Percentiles rank a stretch among this genome's conserved stretches.
Evolutionary conservation across 2,888 invertebrate genomes (phyloP).

Genomic region (Beris chalybata): DNA sequence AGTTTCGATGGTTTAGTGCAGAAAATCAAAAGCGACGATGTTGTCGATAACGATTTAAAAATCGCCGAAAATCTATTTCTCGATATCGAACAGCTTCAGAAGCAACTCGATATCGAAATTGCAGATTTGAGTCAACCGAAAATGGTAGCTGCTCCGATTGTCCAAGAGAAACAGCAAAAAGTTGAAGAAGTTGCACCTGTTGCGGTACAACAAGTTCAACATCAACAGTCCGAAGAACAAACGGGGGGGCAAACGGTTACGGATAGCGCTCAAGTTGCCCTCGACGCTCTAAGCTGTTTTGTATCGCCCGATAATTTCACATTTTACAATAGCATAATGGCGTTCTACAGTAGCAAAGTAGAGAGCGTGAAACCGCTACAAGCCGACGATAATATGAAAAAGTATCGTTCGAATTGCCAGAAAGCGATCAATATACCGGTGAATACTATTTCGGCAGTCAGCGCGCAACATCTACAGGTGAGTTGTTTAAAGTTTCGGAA

Average conservation of each 20-base stretch:
- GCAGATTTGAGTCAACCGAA: not conserved
- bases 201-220: slow-evolving; percentile 15
- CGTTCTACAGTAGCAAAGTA: slow-evolving; percentile 63
- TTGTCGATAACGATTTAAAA: slow-evolving; percentile 59
- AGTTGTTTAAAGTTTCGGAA: not conserved
- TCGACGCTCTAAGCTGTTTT: slow-evolving; percentile 49
- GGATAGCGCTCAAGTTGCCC: slow-evolving; percentile 32
- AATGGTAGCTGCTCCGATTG: not conserved
- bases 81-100: slow-evolving; percentile 58
- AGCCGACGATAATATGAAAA: slow-evolving; percentile 66
- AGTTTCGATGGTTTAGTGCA: not conserved
- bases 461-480: slow-evolving; percentile 63
- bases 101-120: slow-evolving; percentile 51
- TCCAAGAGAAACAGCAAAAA: not conserved
- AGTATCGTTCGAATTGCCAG: slow-evolving; percentile 79
- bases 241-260: slow-evolving; percentile 43
- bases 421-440: slow-evolving; percentile 86
- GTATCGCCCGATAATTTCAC: slow-evolving; percentile 60
- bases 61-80: slow-evolving; percentile 59
- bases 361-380: slow-evolving; percentile 63
- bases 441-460: slow-evolving; percentile 81
- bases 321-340: slow-evolving; percentile 62
- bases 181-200: not conserved
- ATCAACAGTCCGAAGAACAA: slow-evolving; percentile 40
- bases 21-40: slow-evolving; percentile 56